Evolutionary conservation across 2,888 invertebrate species (phyloP).

Genomic region (Andricus quercusramuli): DNA sequence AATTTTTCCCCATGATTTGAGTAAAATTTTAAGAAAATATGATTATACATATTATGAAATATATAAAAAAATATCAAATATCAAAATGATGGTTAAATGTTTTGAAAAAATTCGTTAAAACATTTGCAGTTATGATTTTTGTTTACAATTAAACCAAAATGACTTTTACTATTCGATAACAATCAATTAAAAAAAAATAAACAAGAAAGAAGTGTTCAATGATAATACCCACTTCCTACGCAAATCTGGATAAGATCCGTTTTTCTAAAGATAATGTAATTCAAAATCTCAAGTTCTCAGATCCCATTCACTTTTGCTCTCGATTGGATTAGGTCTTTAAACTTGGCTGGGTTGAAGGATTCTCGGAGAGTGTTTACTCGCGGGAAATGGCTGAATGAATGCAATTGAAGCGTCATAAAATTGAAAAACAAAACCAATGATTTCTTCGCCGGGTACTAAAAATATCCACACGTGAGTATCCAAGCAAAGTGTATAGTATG

Average conservation of each 20-base stretch:
- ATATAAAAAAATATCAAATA: too few relatives aligned
- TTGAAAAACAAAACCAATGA: slow-evolving; percentile 5
- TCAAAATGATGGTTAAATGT: too few relatives aligned
- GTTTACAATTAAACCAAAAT: too few relatives aligned
- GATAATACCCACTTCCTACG: background rate
- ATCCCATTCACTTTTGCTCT: slow-evolving; percentile 34
- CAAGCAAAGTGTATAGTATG: background rate
- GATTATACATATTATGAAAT: too few relatives aligned
- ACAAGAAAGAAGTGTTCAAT: background rate
- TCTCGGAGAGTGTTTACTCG: slow-evolving; percentile 43
- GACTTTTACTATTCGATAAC: too few relatives aligned
- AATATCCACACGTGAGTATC: background rate
- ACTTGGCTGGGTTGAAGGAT: slow-evolving; percentile 20
- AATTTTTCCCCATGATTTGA: too few relatives aligned
- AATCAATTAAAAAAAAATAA: too few relatives aligned
- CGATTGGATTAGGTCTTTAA: slow-evolving; percentile 40
- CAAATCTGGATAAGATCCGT: background rate
- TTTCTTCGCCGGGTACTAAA: background rate
- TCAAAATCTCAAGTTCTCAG: slow-evolving; percentile 21
- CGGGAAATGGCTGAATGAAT: slow-evolving; percentile 39
- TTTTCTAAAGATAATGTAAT: slow-evolving; percentile 3
- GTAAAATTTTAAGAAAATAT: too few relatives aligned
- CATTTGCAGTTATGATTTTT: too few relatives aligned
- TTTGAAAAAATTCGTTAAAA: too few relatives aligned
- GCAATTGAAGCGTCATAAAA: slow-evolving; percentile 43